Percentiles rank a stretch among this genome's conserved stretches.
phyloP scores from a whole-genome alignment of 2,888 invertebrate genomes.

The Dicycla oo region DNA sequence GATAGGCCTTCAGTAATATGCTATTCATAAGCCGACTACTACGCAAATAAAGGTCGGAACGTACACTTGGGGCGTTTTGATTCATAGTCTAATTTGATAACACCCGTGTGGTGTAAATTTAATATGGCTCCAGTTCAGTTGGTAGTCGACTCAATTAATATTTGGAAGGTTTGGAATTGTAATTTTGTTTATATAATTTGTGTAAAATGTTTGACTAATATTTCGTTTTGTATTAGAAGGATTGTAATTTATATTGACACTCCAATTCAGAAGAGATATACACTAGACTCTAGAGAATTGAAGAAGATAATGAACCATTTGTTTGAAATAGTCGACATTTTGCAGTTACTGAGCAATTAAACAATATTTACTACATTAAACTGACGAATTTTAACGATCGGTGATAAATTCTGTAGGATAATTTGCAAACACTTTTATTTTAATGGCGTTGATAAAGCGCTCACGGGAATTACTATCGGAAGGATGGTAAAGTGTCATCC shows the following conservation, averaged over 20 bases:
- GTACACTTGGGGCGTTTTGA: constrained; percentile 70
- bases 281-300: constrained; percentile 35
- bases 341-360: constrained; percentile 41
- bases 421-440: constrained; percentile 74
- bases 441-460: constrained; percentile 68
- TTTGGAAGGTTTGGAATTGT: constrained; percentile 51
- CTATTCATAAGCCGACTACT: constrained; percentile 79
- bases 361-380: constrained; percentile 48
- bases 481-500: constrained; percentile 80
- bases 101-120: constrained; percentile 69
- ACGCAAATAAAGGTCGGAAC: constrained; percentile 73
- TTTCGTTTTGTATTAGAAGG: constrained; percentile 31
- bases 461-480: constrained; percentile 79
- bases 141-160: constrained; percentile 58
- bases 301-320: constrained; percentile 47
- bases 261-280: constrained; percentile 38
- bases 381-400: constrained; percentile 63
- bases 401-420: constrained; percentile 59
- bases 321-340: constrained; percentile 35
- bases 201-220: constrained; percentile 33
- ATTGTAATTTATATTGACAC: constrained; percentile 46
- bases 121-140: constrained; percentile 64
- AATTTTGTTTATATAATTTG: constrained; percentile 44
- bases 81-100: constrained; percentile 76
- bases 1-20: constrained; percentile 78